Evolutionary conservation across 1,140 invertebrate species (phyloP), one percentile per base, ranked within the genome.

Genomic region (Chymomyza costata): DNA sequence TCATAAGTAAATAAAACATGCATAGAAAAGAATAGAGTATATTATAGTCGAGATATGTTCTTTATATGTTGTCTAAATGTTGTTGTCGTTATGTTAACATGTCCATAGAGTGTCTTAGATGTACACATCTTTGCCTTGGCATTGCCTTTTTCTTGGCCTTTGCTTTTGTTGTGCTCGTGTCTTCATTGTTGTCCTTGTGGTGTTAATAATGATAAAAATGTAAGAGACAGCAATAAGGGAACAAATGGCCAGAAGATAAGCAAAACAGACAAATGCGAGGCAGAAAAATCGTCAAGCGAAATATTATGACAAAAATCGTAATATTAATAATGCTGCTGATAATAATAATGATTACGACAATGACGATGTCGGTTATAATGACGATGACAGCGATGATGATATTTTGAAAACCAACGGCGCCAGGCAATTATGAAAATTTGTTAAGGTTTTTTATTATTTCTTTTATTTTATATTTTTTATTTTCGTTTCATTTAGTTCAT

Each of bases 71-170:
- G 16, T 19, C 21, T 43, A n/a, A n/a, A n/a, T n/a, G n/a, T 44
- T 55, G 80, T 80, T 78, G 73, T 80, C 66, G 60, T 78, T 71
- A 80, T 80, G 66, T 80, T 73, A 78, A 78, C 73, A 58, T 60
- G 71, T 50, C 71, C 71, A 58, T 41, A 40, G 71, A 76, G 71
- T 78, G 71, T 80, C 73, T 54, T 76, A 3, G 8, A 8, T 8
- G 21, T 8, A 25, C 3, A 25, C 21, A 25, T 25, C 21, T 3
- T 25, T 8, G 21, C 8, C 21, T 34, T 3, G 13, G 6, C 32
- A 34, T 14, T 34, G 8, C 8, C 8, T 8, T 10, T 34, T 3
- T 34, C 13, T 3, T 34, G 3, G 13, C 32, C 8, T 5, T 10
- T 34, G 32, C 32, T 8, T 5, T 8, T 25, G 32, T 13, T 13